Base-by-base conservation (phyloP, 2,797 vertebrate species). In the Ficedula albicollis region DNA sequence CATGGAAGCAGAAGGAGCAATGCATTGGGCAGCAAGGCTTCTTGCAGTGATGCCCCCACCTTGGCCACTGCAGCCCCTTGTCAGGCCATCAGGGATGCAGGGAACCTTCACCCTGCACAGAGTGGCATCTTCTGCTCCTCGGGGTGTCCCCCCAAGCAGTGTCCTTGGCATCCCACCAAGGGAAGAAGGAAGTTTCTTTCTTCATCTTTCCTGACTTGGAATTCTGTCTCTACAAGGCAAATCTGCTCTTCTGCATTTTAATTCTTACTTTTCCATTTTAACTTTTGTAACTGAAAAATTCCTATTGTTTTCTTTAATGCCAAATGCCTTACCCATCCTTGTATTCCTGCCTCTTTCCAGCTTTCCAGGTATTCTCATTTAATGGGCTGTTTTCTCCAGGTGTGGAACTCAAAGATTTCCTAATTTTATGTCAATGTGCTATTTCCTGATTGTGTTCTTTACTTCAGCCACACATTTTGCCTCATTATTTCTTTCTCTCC, bases 1-100 rank as follows among this genome's bases (percentile, higher is more conserved):
- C 32, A 4, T 0, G 0, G 41, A 30, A 55, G 14, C 17, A 81
- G n/a, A 59, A 60, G 21, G 2, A 30, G 4, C 9, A 27, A 15
- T 39, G 30, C 11, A 77, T 63, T 39, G 56, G 29, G 23, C 26
- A 80, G 18, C 9, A 43, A 54, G 10, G 2, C 5, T 63, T 56
- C 55, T 52, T 20, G 12, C 17, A 15, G 48, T 3, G 9, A 6
- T 39, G 27, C 2, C 22, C 39, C 13, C 0, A 3, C 44, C 38
- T 55, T 48, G 63, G 26, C 38, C 32, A 3, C 41, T 15, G 26
- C 41, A 72, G 34, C 23, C 84, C 64, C 27, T 41, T 70, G 23
- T 8, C 39, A 58, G 27, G 29, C 11, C 16, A 16, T 4, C 14
- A 32, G 30, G 6, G 36, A 36, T 74, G 21, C 4, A 1, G 34